Evolutionary conservation across 1,140 invertebrate genomes (phyloP), one percentile per base, ranked within the genome.

Genomic region (Dolichoris vasculosae): DNA sequence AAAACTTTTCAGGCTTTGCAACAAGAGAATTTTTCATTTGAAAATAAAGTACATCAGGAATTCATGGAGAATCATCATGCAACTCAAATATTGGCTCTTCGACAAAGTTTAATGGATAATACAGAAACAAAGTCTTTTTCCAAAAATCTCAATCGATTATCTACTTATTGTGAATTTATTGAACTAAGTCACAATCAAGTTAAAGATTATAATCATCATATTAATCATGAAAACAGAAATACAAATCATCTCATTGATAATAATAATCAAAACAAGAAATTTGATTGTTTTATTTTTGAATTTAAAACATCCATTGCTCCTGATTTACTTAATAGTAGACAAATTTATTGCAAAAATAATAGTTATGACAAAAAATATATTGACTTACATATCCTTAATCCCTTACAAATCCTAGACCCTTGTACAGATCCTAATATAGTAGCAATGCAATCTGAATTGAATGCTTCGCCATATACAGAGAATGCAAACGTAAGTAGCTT

Each of bases 401-500:
- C 71, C 64, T 77, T 30, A 64, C 7, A 79, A 67, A 86, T 84
- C 86, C 88, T 84, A 32, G 76, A 63, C 71, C 73, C 90, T 87
- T 89, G 86, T 90, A 90, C 87, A 89, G 88, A 91, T 87, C 87
- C 89, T 88, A 88, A 90, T 85, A 91, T 85, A 87, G 86, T 91
- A 90, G 88, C 88, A 89, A 89, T 87, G 88, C 90, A 91, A 90
- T 88, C 89, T 84, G 89, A 88, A 88, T 87, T 83, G 88, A 90
- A 88, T 78, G 83, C 83, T 87, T 86, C 87, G 81, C 75, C 80
- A 88, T 85, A 84, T 85, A 77, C 86, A 88, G 85, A 89, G 83
- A 87, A 73, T 87, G 86, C 88, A 90, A 86, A 91, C 88, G 91
- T 91, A 91, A 92, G 91, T 92, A 92, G 90, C 87, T 89, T 87